Conservation (phyloP, 2,797 vertebrate genomes). For the Pyrocephalus nanus region DNA sequence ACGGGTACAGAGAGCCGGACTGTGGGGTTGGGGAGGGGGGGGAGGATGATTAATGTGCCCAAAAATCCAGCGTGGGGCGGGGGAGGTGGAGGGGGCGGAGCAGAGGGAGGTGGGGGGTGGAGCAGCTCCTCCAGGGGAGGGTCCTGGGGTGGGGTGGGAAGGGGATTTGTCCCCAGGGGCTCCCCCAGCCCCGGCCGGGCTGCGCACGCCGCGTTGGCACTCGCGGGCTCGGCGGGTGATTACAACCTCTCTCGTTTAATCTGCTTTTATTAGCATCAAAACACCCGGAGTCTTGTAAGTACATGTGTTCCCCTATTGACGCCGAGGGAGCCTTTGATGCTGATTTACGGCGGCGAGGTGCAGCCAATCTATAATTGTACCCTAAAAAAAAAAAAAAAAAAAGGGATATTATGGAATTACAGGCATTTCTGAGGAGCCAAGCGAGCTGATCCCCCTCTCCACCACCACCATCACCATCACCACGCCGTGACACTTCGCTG, state of each 20-base stretch:
- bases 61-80: conserved; percentile 33
- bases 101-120: not conserved
- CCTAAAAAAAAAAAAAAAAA: conserved; percentile 59
- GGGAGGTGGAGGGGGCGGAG: not conserved
- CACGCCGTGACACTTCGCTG: accelerated
- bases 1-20: conserved; percentile 42
- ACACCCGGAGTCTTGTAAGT: conserved; percentile 74
- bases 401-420: conserved; percentile 49
- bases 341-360: conserved; percentile 68
- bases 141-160: not conserved
- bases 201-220: conserved; percentile 35
- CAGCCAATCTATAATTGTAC: conserved; percentile 74
- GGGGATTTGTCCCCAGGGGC: not conserved
- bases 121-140: not conserved
- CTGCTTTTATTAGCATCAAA: conserved; percentile 79
- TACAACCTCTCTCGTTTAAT: conserved; percentile 71
- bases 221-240: conserved; percentile 61
- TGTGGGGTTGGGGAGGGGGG: not conserved
- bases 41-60: conserved; percentile 60
- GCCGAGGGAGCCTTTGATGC: conserved; percentile 75
- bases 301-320: conserved; percentile 71
- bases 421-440: conserved; percentile 15
- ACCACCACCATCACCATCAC: accelerated
- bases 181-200: not conserved
- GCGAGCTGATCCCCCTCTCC: not conserved